Evolutionary conservation across 2,888 invertebrate genomes (phyloP).

Genomic region (Heteropelma amictum): DNA sequence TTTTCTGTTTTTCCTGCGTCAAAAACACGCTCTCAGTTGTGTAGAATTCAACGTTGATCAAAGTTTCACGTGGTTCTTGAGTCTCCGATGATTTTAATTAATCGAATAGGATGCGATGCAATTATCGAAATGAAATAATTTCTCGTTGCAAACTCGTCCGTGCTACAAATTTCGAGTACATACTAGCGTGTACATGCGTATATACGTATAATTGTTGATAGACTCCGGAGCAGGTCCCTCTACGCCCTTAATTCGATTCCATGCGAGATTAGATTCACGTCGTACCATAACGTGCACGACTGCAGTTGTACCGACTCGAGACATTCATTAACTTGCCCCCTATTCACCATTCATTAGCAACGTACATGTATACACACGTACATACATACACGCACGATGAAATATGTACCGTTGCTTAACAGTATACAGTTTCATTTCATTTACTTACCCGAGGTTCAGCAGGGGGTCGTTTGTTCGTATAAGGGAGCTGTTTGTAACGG

Average conservation of each 20-base stretch:
- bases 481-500: constrained; percentile 5
- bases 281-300: constrained; percentile 25
- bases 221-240: constrained; percentile 32
- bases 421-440: constrained; percentile 16
- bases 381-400: background rate
- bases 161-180: too few relatives aligned
- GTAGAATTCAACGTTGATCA: too few relatives aligned
- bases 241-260: constrained; percentile 48
- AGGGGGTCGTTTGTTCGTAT: constrained; percentile 15
- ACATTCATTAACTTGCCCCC: constrained; percentile 65
- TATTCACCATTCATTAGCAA: constrained; percentile 61
- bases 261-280: constrained; percentile 58
- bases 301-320: constrained; percentile 49
- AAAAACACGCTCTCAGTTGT: too few relatives aligned
- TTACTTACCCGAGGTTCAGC: constrained; percentile 25
- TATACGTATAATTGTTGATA: constrained; percentile 30
- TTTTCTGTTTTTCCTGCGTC: too few relatives aligned
- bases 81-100: background rate
- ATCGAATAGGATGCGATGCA: background rate
- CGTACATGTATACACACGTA: constrained; percentile 41
- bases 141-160: too few relatives aligned
- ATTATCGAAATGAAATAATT: constrained; percentile 1
- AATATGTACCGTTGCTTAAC: background rate
- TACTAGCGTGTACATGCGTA: background rate
- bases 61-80: too few relatives aligned